Evolutionary conservation across 2,797 vertebrate species (phyloP), one percentile per base, ranked within the genome.

Genomic region (Percopsis omiscomaycus): DNA sequence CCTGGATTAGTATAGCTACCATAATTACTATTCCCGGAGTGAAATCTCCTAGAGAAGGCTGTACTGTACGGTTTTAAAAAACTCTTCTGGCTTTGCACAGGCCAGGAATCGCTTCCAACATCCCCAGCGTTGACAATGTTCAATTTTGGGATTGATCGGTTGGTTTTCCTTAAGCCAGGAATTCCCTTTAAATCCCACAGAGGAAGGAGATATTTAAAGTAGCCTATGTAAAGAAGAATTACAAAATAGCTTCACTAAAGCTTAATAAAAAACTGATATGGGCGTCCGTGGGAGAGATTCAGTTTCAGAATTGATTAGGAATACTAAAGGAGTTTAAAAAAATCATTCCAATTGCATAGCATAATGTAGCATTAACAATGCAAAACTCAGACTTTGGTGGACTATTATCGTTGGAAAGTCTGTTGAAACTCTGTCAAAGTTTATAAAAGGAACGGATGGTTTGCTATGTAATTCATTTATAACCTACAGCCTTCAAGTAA

Each of bases 1-100:
- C 60, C 57, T 50, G 49, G 62, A 80, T 61, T 80, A 46, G 60
- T 71, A 72, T 59, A 60, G 15, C 60, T 67, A 6, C 45, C 66
- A n/a, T 12, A 58, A 62, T 67, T n/a, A 61, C 62, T 49, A 51
- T 37, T 55, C 14, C 9, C 3, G 15, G 16, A 15, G 13, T 15
- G 16, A 16, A 28, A 52, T 14, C 28, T n/a, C 12, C 5, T 13
- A 16, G 13, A 46, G 22, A 54, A 55, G 16, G 74, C 64, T 53
- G 44, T 30, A 63, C 45, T 77, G 63, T 73, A n/a, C 0, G 5
- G 42, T 44, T 64, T 59, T 6, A 61, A 55, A 55, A 11, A 1
- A 44, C 57, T 3, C 13, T 28, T 11, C 3, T 15, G 65, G 29
- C 42, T 46, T 64, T 27, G 47, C 47, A 4, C 59, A 47, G 44